phyloP scores from a whole-genome alignment of 2,113 vertebrate species.

The Petrocephalus zakoni region DNA sequence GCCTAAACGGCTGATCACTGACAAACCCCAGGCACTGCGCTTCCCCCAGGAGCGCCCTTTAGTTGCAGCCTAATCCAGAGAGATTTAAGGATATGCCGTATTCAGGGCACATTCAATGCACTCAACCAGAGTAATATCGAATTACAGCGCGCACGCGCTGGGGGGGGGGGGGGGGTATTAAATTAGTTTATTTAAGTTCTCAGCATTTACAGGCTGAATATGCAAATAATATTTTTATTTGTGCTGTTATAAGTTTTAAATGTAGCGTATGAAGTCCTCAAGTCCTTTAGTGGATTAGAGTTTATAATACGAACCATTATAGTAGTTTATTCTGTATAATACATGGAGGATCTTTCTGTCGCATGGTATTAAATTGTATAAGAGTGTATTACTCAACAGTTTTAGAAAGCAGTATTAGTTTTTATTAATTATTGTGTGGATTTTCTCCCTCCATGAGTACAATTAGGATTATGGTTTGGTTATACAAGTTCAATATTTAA shows the following conservation, averaged over 20 bases:
- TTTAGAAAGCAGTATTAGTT: background rate
- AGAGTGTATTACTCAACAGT: background rate
- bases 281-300: background rate
- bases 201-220: background rate
- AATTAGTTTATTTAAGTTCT: constrained; percentile 3
- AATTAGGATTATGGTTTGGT: background rate
- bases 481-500: background rate
- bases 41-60: background rate
- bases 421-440: background rate
- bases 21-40: background rate
- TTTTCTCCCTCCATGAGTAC: background rate
- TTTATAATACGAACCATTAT: background rate
- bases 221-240: background rate
- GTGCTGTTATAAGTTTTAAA: background rate
- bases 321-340: background rate
- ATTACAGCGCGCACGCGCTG: background rate
- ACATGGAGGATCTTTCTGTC: background rate
- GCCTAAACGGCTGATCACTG: background rate
- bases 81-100: background rate
- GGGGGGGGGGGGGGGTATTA: no score
- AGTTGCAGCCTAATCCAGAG: background rate
- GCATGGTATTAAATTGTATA: background rate
- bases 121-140: background rate
- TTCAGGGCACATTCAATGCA: background rate
- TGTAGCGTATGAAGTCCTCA: background rate